These are phyloP conservation scores for Osedax fenrisi DNA, from an alignment of 2,888 invertebrate species.

Conservation along the genomic window DNA sequence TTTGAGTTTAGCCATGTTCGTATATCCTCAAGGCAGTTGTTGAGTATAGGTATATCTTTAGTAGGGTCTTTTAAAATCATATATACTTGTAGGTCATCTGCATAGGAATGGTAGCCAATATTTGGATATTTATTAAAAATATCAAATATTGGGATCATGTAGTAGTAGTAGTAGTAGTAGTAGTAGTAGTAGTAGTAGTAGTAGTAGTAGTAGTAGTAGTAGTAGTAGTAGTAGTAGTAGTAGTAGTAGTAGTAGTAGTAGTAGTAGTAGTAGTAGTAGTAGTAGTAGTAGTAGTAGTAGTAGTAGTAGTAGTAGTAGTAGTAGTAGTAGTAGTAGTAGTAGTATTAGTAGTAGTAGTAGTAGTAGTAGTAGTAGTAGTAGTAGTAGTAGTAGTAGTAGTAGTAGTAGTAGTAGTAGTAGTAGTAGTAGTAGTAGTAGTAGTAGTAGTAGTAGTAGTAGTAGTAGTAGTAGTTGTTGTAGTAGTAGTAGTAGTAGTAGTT, in stretches of 20 bases:
- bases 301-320: neutral
- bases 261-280: slow-evolving; percentile 2
- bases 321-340: neutral
- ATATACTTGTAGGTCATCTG: too few species aligned
- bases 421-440: neutral
- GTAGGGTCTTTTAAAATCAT: too few species aligned
- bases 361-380: neutral
- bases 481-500: too few species aligned
- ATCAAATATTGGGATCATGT: too few species aligned
- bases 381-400: neutral
- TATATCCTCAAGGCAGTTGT: too few species aligned
- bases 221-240: neutral
- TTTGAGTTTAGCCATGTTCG: too few species aligned
- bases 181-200: slow-evolving; percentile 2
- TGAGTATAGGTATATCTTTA: too few species aligned
- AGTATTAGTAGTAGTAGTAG: too few species aligned
- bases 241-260: neutral
- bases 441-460: neutral
- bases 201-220: neutral
- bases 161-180: slow-evolving; percentile 2
- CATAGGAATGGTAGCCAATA: too few species aligned
- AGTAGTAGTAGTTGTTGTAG: too few species aligned
- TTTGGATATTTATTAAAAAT: too few species aligned
- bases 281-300: slow-evolving; percentile 2
- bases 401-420: slow-evolving; percentile 2